Conservation (phyloP, 1,140 invertebrate species). For the Kradibia gibbosae region DNA sequence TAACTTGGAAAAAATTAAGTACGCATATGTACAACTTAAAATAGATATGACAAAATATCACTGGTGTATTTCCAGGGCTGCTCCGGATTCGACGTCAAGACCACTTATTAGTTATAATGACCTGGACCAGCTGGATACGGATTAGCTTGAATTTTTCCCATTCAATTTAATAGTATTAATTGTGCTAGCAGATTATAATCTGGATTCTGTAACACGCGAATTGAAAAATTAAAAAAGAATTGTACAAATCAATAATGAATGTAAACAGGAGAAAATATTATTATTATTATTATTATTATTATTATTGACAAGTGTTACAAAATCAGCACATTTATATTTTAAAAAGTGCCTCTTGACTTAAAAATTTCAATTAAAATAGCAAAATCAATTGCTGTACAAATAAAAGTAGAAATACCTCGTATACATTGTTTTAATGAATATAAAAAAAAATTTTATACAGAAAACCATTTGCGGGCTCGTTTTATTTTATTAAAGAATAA, state of each 20-base stretch:
- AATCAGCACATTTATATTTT: constrained; percentile 53
- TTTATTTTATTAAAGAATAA: constrained; percentile 45
- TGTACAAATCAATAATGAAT: constrained; percentile 13
- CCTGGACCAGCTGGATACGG: constrained; percentile 85
- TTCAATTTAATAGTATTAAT: constrained; percentile 29
- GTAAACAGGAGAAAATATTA: not conserved
- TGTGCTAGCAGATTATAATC: constrained; percentile 52
- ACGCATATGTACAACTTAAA: constrained; percentile 40
- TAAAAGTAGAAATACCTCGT: constrained; percentile 14
- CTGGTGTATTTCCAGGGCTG: constrained; percentile 73
- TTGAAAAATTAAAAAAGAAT: constrained; percentile 4
- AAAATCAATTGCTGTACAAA: not conserved
- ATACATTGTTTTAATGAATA: constrained; percentile 29
- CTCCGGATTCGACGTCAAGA: constrained; percentile 76
- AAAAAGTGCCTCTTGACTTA: constrained; percentile 8
- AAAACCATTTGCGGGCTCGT: constrained; percentile 1
- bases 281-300: no score
- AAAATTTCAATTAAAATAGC: constrained; percentile 9
- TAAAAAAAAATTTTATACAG: constrained; percentile 29
- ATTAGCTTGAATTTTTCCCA: constrained; percentile 74
- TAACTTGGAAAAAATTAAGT: constrained; percentile 33
- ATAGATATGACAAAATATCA: constrained; percentile 24
- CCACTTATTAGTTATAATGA: constrained; percentile 87
- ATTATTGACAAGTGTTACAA: constrained; percentile 52
- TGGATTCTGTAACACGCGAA: constrained; percentile 52